Conservation (phyloP, 2,888 invertebrate genomes). For the Tridacna gigas region DNA sequence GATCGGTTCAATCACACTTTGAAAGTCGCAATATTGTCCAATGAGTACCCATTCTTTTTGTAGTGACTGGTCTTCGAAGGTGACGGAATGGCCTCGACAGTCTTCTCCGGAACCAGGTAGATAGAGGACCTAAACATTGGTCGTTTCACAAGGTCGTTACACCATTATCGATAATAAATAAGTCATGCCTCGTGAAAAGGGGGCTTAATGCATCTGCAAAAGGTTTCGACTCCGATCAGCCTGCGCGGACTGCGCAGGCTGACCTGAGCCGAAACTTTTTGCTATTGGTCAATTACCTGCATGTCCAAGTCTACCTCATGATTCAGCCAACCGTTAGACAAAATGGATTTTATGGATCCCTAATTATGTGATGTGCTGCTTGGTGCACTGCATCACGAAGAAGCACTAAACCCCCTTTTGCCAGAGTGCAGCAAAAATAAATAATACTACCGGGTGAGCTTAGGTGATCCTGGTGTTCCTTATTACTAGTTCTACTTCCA, state of each 20-base stretch:
- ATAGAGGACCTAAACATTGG: neutral
- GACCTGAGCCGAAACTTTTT: neutral
- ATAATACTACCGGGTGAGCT: too few species aligned
- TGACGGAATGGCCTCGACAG: constrained; percentile 38
- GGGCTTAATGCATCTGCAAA: neutral
- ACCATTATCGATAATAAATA: neutral
- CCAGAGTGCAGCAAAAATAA: too few species aligned
- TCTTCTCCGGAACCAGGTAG: neutral
- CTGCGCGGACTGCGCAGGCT: neutral
- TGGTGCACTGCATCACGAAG: too few species aligned
- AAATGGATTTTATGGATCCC: too few species aligned
- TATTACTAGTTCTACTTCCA: too few species aligned
- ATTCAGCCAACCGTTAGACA: too few species aligned
- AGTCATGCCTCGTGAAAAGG: neutral
- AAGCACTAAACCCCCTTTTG: too few species aligned
- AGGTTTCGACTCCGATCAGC: neutral
- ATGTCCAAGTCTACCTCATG: too few species aligned
- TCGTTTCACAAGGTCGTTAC: too few species aligned
- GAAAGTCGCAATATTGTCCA: constrained; percentile 38
- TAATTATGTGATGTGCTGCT: too few species aligned
- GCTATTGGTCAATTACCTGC: neutral
- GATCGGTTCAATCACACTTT: constrained; percentile 31
- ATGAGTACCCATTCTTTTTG: neutral
- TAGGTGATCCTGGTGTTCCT: too few species aligned
- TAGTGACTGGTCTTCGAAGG: constrained; percentile 40